Conservation (phyloP, 1,140 invertebrate genomes). For the Antheraea pernyi region DNA sequence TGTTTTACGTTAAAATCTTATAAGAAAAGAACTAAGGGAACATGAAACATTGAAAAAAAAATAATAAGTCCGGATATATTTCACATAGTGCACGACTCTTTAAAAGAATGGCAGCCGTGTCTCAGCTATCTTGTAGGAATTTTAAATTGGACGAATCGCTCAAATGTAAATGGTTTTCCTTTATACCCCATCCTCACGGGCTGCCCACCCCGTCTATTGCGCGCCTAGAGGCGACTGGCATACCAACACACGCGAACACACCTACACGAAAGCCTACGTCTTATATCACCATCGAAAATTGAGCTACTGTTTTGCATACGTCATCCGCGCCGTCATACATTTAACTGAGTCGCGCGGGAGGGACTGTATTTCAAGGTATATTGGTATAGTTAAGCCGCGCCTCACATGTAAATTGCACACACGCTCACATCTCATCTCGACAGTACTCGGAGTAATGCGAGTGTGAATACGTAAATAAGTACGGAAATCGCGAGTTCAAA, state of each 20-base stretch:
- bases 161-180: constrained; percentile 81
- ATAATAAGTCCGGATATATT: constrained; percentile 32
- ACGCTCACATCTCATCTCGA: constrained; percentile 69
- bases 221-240: constrained; percentile 75
- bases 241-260: constrained; percentile 73
- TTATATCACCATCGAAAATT: constrained; percentile 55
- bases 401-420: constrained; percentile 53
- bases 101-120: constrained; percentile 77
- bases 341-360: constrained; percentile 54
- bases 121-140: constrained; percentile 80
- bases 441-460: constrained; percentile 70
- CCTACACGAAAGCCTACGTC: constrained; percentile 55
- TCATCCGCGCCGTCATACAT: constrained; percentile 45
- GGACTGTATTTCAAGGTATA: constrained; percentile 37
- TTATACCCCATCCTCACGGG: constrained; percentile 76
- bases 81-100: constrained; percentile 65
- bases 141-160: constrained; percentile 81
- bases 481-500: constrained; percentile 74
- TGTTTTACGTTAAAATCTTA: background rate
- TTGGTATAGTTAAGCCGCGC: constrained; percentile 63
- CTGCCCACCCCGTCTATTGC: constrained; percentile 71
- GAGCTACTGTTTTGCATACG: constrained; percentile 63
- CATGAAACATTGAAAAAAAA: background rate
- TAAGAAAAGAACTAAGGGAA: too few relatives aligned
- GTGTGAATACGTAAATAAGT: constrained; percentile 77